phyloP scores from a whole-genome alignment of 1,140 invertebrate genomes.

The Drosophila rhopaloa region DNA sequence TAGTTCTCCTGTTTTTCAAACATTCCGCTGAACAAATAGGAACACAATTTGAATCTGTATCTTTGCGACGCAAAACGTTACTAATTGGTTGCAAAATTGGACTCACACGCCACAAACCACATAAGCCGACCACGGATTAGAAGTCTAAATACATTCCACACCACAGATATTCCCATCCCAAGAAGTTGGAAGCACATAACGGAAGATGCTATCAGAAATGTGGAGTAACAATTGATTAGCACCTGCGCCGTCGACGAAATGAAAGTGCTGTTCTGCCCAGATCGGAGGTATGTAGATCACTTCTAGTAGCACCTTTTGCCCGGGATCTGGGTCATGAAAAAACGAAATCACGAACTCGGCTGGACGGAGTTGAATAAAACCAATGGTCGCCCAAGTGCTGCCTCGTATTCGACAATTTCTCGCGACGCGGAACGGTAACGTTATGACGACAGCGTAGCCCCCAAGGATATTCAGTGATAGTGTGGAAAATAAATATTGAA shows the following conservation, averaged over 20 bases:
- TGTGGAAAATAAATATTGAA: background rate
- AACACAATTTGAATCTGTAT: background rate
- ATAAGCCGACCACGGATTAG: constrained; percentile 3
- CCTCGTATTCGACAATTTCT: constrained; percentile 56
- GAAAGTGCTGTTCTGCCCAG: constrained; percentile 66
- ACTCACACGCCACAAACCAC: constrained; percentile 44
- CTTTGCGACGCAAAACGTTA: constrained; percentile 5
- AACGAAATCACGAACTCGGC: constrained; percentile 64
- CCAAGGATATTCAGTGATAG: constrained; percentile 18
- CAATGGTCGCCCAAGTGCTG: constrained; percentile 24
- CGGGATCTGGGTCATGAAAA: constrained; percentile 70
- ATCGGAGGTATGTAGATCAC: constrained; percentile 63
- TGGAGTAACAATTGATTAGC: constrained; percentile 79
- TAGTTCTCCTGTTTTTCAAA: too few species aligned
- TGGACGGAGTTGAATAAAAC: constrained; percentile 59
- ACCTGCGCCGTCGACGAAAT: constrained; percentile 67
- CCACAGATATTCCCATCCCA: background rate
- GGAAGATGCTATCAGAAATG: constrained; percentile 61
- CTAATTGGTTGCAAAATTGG: constrained; percentile 64
- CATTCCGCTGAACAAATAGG: background rate
- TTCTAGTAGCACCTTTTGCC: constrained; percentile 74
- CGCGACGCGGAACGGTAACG: constrained; percentile 47
- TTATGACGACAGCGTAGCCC: constrained; percentile 51
- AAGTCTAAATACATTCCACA: constrained; percentile 9
- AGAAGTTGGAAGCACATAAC: constrained; percentile 42